Evolutionary conservation across 2,113 vertebrate genomes (phyloP).

Genomic region (Brevimyrus niger): DNA sequence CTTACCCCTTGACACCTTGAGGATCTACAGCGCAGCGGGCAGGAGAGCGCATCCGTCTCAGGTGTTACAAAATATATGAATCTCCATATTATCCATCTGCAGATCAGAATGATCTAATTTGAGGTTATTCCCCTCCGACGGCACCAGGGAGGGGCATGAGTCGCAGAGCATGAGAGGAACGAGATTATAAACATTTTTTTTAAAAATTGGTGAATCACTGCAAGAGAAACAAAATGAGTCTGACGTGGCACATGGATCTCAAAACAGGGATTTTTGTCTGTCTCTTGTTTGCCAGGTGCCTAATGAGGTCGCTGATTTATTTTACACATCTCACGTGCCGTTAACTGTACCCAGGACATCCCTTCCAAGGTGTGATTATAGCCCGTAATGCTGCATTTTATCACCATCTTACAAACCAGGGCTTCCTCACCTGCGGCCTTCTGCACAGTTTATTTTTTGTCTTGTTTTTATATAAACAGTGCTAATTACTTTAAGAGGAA

Average conservation of each 20-base stretch:
- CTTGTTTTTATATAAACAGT: not conserved
- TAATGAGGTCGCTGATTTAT: slow-evolving; percentile 30
- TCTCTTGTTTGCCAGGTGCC: not conserved
- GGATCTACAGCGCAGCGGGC: not conserved
- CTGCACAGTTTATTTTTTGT: not conserved
- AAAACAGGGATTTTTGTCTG: not conserved
- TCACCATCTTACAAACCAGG: slow-evolving; percentile 2
- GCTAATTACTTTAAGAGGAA: not conserved
- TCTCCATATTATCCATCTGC: not conserved
- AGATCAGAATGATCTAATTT: slow-evolving; percentile 1
- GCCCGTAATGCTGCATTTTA: slow-evolving; percentile 12
- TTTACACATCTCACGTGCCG: slow-evolving; percentile 6
- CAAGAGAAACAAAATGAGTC: not conserved
- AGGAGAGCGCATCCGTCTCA: not conserved
- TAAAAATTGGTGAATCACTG: not conserved
- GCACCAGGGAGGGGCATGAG: not conserved
- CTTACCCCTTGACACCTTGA: not conserved
- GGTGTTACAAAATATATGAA: not conserved
- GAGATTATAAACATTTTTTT: not conserved
- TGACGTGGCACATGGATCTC: not conserved
- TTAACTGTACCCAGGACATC: slow-evolving; percentile 17
- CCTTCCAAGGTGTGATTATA: slow-evolving; percentile 15
- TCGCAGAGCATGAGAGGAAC: not conserved
- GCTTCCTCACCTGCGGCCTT: not conserved
- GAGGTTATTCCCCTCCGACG: not conserved